Evolutionary conservation across 2,113 vertebrate genomes (phyloP), one percentile per base, ranked within the genome.

Genomic region (Typhlomys cinereus): DNA sequence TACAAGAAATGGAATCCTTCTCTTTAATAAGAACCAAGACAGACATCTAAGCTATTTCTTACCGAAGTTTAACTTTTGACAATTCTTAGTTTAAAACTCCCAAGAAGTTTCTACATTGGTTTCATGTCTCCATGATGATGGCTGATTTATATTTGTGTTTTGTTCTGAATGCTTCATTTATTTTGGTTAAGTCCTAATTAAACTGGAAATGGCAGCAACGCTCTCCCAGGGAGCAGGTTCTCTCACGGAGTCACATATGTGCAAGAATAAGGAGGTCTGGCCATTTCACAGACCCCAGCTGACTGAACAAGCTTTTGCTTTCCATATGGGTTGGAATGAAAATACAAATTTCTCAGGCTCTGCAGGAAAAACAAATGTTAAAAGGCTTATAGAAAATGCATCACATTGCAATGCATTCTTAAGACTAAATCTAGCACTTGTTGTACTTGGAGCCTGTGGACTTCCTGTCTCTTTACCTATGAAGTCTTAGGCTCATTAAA

Each of bases 141-240:
- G 59, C 88, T 82, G 50, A 67, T 86, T 91, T 78, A 54, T 23
- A 46, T 89, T 79, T 88, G 7, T 13, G 1, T 44, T 94, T 94
- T 67, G 48, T 62, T 78, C 57, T 23, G 10, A 78, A 61, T 36
- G 46, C 2, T 44, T 71, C 41, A 80, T 64, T 78, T 90, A 91
- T 20, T 92, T 89, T 89, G 64, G 34, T 62, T 52, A 52, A 27
- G 20, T 52, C 46, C 54, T 76, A 13, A 4, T 85, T 88, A 52
- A 21, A 73, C 36, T 31, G 54, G 84, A 80, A 82, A 69, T 36
- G 41, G 27, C 18, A 46, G 13, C 21, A 80, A 54, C 9, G 21
- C 29, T 48, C 64, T 88, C 69, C 66, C 34, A 41, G 36, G 39
- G 31, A 74, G 50, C 8, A 4, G 7, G 36, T 52, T 54, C 36